Base-by-base conservation (phyloP, 2,888 invertebrate species). In the Ceratothoa steindachneri region DNA sequence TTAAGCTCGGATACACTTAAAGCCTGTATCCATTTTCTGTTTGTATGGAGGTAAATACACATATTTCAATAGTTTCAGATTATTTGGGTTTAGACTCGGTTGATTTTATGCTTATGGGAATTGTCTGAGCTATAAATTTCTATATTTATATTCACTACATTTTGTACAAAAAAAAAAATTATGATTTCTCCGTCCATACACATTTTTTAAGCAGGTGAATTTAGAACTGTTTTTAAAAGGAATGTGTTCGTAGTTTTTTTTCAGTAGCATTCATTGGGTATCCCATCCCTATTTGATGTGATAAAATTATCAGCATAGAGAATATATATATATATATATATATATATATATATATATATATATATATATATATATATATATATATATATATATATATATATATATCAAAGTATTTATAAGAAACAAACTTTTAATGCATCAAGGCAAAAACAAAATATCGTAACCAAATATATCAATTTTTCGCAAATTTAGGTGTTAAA, bases 301-400 rank as follows among this genome's bases (percentile, higher is more conserved):
- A 41, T 41, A 41, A 41, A 41, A 41, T 9, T 41, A 9, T 41
- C 5, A 19, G 19, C 12, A 31, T 29, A 29, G 19, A 29, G 30
- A 28, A 60, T 7, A 24, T 24, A 60, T 22, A 60, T 22, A 67
- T n/a, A 30, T 67, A 31, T 67, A 67, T 31, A 30, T 67, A 31
- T 64, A 64, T 51, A 51, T 51, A 51, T 41, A 51, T 51, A 51
- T 51, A 51, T 51, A 51, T 51, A 51, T 51, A 51, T 51, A 51
- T 51, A 51, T 51, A 51, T 51, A 51, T 51, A 51, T 51, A 51
- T 51, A 51, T 51, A 51, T 51, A 51, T 51, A 41, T 51, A 51
- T 51, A 51, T 51, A 51, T 51, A 51, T 7, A 41, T 9, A 41
- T 41, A 7, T 41, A 19, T 2, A 1, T 51, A 51, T 51, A 19